Evolutionary conservation across 2,113 vertebrate species (phyloP).

Genomic region (Sturnira hondurensis): DNA sequence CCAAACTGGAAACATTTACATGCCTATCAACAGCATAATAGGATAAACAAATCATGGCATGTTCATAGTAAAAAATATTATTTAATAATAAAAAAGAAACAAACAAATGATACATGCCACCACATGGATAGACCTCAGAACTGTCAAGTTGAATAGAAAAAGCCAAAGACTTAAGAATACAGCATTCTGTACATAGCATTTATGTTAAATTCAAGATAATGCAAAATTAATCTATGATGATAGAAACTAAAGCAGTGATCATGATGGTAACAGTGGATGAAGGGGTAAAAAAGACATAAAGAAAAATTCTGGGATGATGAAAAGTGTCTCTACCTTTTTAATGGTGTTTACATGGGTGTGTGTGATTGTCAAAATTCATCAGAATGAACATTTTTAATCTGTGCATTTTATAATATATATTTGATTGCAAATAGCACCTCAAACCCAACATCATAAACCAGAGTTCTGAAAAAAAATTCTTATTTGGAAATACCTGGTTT

Average conservation of each 20-base stretch:
- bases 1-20: not conserved
- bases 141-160: not conserved
- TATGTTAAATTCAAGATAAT: not conserved
- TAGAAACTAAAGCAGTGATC: not conserved
- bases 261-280: accelerated
- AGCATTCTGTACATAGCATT: not conserved
- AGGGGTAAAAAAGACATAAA: not conserved
- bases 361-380: not conserved
- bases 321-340: not conserved
- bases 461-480: not conserved
- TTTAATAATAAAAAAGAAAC: not conserved
- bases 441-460: not conserved
- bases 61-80: not conserved
- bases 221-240: not conserved
- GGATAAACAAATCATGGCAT: not conserved
- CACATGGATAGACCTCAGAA: not conserved
- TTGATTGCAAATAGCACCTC: not conserved
- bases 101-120: not conserved
- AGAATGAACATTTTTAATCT: not conserved
- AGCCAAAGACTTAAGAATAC: not conserved
- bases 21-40: not conserved
- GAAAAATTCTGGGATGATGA: not conserved
- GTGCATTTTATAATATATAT: not conserved
- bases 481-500: not conserved
- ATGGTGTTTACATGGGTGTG: not conserved